Conservation (phyloP, 2,888 invertebrate species). For the Gryllus longicercus region DNA sequence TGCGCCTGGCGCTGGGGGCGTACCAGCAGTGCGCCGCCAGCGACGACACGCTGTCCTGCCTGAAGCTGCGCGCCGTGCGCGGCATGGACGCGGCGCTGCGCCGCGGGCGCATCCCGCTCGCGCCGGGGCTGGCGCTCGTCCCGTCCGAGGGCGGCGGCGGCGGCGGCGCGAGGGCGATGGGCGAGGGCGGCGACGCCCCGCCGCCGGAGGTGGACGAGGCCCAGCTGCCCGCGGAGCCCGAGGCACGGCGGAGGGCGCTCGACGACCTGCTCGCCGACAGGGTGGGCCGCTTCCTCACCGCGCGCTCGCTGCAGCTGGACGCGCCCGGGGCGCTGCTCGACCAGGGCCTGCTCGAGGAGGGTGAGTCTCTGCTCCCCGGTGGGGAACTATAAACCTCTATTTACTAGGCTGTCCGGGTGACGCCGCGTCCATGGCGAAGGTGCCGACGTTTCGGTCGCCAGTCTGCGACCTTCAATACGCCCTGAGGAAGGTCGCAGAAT, state of each 20-base stretch:
- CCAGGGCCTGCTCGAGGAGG: slow-evolving; percentile 68
- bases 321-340: slow-evolving; percentile 53
- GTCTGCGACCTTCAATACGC: too few relatives aligned
- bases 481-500: too few relatives aligned
- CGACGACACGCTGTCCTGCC: slow-evolving; percentile 22
- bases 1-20: neutral
- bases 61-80: slow-evolving; percentile 27
- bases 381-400: too few relatives aligned
- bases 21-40: slow-evolving; percentile 25
- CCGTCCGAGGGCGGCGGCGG: neutral
- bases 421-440: too few relatives aligned
- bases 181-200: neutral
- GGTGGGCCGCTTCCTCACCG: slow-evolving; percentile 69
- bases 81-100: slow-evolving; percentile 26
- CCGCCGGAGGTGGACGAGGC: neutral
- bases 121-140: slow-evolving; percentile 27
- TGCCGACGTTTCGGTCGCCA: too few relatives aligned
- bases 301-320: slow-evolving; percentile 76
- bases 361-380: slow-evolving; percentile 54
- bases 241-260: neutral
- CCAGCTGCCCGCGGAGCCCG: too few relatives aligned
- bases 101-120: slow-evolving; percentile 24
- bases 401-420: too few relatives aligned
- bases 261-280: slow-evolving; percentile 62
- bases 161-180: neutral